phyloP scores from a whole-genome alignment of 2,113 vertebrate genomes.

The Pituophis catenifer region DNA sequence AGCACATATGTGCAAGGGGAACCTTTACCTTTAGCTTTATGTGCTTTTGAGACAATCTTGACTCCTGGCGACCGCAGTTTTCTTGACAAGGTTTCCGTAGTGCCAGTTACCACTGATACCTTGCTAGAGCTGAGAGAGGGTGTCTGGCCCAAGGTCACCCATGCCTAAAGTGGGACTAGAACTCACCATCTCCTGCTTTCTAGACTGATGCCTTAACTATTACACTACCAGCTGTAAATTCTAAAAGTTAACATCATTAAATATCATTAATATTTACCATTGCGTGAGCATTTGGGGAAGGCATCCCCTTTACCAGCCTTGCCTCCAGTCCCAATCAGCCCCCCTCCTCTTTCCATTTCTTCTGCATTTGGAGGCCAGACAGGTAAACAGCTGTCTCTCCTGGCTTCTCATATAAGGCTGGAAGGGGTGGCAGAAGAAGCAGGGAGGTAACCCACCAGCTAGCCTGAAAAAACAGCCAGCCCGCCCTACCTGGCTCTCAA shows the following conservation, averaged over 20 bases:
- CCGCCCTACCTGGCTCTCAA: neutral
- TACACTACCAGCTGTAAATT: neutral
- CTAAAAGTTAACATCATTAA: neutral
- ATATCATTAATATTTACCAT: neutral
- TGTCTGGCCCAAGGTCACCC: neutral
- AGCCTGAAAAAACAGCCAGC: neutral
- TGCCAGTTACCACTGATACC: neutral
- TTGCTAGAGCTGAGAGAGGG: neutral
- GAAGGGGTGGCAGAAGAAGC: neutral
- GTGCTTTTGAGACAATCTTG: neutral
- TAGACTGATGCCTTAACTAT: neutral
- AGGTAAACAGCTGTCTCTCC: neutral
- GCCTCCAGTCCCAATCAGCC: neutral
- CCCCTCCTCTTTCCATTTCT: neutral
- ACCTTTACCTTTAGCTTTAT: no score
- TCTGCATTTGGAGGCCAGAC: neutral
- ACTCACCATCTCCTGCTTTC: neutral
- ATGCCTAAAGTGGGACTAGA: neutral
- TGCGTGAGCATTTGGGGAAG: neutral
- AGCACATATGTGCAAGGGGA: no score
- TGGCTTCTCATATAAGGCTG: neutral
- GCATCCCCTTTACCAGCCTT: neutral
- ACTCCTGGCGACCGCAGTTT: neutral
- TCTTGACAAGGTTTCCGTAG: neutral
- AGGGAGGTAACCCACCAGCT: neutral